Percentiles rank a stretch among this genome's conserved stretches.
Conservation (phyloP, 2,113 vertebrate species). For the Tragelaphus imberbis region DNA sequence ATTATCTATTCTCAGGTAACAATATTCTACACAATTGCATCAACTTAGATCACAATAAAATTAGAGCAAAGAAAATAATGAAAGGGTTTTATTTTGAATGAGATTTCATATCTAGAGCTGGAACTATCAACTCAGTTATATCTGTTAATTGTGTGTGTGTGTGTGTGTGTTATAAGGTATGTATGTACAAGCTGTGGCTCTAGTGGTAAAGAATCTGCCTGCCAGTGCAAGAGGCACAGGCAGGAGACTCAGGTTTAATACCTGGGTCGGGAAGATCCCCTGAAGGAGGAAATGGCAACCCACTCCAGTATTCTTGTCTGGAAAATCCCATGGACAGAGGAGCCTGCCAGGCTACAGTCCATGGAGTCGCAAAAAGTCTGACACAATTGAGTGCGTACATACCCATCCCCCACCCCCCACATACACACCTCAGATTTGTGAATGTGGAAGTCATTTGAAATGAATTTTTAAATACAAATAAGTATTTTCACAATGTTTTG, state of each 20-base stretch:
- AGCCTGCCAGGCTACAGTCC: neutral
- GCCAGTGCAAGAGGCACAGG: neutral
- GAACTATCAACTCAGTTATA: neutral
- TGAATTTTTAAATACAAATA: neutral
- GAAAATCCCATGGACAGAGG: neutral
- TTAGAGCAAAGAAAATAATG: neutral
- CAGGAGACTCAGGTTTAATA: neutral
- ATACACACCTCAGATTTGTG: neutral
- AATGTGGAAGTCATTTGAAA: neutral
- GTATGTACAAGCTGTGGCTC: neutral
- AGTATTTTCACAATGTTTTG: neutral
- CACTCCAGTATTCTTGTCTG: neutral
- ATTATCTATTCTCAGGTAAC: neutral
- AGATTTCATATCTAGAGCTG: neutral
- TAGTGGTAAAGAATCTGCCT: neutral
- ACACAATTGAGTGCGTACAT: neutral
- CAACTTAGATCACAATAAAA: neutral
- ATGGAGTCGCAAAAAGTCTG: neutral
- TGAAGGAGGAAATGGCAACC: neutral
- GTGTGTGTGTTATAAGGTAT: neutral
- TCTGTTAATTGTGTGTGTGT: neutral
- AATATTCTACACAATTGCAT: neutral
- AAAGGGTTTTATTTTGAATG: neutral
- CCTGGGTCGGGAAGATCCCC: neutral
- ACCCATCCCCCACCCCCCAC: accelerated